phyloP scores from a whole-genome alignment of 2,888 invertebrate species.

The Glaucopsyche alexis region DNA sequence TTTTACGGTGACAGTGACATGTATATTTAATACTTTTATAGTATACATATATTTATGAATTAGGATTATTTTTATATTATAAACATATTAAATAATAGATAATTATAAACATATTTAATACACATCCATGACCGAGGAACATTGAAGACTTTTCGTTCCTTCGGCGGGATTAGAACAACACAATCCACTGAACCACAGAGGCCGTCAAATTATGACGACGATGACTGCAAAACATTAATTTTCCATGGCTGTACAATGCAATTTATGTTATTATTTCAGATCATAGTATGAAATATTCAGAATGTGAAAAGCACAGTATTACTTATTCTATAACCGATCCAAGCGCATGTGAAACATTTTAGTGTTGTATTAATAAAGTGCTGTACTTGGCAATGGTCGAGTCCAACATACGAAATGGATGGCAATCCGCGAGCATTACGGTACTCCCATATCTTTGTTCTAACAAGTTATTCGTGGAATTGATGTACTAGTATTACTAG shows the following conservation, averaged over 20 bases:
- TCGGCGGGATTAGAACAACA: too few relatives aligned
- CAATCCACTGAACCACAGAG: too few relatives aligned
- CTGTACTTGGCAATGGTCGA: neutral
- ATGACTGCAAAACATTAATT: neutral
- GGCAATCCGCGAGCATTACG: conserved; percentile 1
- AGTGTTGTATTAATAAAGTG: conserved; percentile 17
- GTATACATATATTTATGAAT: too few relatives aligned
- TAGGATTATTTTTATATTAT: too few relatives aligned
- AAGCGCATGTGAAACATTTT: neutral
- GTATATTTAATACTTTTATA: too few relatives aligned
- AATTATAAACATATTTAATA: too few relatives aligned
- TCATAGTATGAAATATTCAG: neutral
- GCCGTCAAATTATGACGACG: neutral
- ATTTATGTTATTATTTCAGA: neutral
- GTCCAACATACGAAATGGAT: neutral
- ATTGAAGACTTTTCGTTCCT: too few relatives aligned
- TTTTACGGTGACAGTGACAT: too few relatives aligned
- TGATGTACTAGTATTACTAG: neutral
- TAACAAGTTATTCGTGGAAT: neutral
- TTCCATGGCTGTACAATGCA: neutral
- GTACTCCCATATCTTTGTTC: conserved; percentile 1
- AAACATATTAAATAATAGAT: too few relatives aligned
- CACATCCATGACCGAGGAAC: too few relatives aligned
- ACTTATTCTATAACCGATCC: neutral
- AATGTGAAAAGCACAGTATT: neutral